A percentile compares a stretch with the other conserved stretches of the same genome.
Conservation (phyloP, 2,113 vertebrate genomes). For the Centropus bengalensis region DNA sequence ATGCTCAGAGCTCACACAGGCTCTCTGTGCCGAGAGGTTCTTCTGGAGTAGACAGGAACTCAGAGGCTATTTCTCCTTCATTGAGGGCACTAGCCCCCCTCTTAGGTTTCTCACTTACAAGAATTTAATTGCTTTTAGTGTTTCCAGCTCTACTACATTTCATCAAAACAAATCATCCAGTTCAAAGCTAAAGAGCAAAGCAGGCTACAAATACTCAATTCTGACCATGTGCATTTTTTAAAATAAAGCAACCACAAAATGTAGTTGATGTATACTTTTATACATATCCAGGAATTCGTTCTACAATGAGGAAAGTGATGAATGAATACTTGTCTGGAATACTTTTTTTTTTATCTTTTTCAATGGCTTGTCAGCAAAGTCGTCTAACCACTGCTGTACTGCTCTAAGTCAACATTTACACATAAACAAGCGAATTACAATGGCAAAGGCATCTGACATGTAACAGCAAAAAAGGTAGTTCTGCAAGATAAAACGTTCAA, state of each 20-base stretch:
- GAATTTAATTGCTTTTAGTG: background rate
- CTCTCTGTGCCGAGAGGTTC: background rate
- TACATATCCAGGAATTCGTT: background rate
- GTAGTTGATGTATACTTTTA: background rate
- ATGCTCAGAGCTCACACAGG: background rate
- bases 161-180: background rate
- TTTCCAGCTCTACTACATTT: background rate
- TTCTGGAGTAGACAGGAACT: background rate
- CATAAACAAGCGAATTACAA: slow-evolving; percentile 49
- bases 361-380: slow-evolving; percentile 16
- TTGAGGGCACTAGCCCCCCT: background rate
- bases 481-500: slow-evolving; percentile 23
- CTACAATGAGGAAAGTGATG: background rate
- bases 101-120: background rate
- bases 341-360: slow-evolving; percentile 29
- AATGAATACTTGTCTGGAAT: background rate
- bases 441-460: background rate
- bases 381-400: background rate
- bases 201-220: background rate
- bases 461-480: slow-evolving; percentile 32
- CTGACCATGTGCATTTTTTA: background rate
- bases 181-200: background rate
- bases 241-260: background rate
- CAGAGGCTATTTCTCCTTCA: background rate
- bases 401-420: slow-evolving; percentile 6